Conservation (phyloP, 2,888 invertebrate species). For the Phengaris alcon region DNA sequence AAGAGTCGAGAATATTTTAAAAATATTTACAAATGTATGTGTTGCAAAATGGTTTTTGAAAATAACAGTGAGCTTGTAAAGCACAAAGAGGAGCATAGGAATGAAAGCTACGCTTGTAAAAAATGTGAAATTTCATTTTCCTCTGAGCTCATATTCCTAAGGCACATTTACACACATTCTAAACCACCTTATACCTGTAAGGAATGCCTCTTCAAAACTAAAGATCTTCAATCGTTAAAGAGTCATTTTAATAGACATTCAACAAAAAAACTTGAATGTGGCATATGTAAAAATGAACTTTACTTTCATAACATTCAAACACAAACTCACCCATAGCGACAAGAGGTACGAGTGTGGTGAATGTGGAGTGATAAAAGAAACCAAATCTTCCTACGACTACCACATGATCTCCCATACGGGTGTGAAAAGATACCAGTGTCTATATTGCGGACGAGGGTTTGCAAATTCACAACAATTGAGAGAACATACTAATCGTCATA, state of each 20-base stretch:
- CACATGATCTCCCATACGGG: conserved; percentile 46
- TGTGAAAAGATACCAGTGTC: conserved; percentile 44
- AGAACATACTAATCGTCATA: not conserved
- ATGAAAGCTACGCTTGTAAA: not conserved
- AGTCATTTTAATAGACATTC: not conserved
- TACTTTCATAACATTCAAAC: not conserved
- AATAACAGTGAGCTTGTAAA: not conserved
- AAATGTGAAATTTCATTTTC: conserved; percentile 12
- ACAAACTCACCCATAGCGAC: too few relatives aligned
- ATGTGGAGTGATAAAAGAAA: not conserved
- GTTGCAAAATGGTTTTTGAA: conserved; percentile 1
- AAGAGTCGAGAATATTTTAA: not conserved
- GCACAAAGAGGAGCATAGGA: not conserved
- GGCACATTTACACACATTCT: conserved; percentile 2
- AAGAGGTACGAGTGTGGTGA: conserved; percentile 4
- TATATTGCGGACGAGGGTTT: conserved; percentile 47
- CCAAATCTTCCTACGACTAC: not conserved
- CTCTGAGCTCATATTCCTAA: not conserved
- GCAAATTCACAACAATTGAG: not conserved
- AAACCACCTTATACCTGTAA: conserved; percentile 16
- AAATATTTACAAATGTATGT: not conserved
- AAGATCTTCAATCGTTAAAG: not conserved
- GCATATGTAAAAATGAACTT: conserved; percentile 8
- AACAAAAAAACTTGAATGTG: not conserved
- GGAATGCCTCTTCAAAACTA: conserved; percentile 11